These are phyloP conservation scores for Hepsetus odoe DNA, from an alignment of 2,113 vertebrate genomes.

Conservation along the genomic window DNA sequence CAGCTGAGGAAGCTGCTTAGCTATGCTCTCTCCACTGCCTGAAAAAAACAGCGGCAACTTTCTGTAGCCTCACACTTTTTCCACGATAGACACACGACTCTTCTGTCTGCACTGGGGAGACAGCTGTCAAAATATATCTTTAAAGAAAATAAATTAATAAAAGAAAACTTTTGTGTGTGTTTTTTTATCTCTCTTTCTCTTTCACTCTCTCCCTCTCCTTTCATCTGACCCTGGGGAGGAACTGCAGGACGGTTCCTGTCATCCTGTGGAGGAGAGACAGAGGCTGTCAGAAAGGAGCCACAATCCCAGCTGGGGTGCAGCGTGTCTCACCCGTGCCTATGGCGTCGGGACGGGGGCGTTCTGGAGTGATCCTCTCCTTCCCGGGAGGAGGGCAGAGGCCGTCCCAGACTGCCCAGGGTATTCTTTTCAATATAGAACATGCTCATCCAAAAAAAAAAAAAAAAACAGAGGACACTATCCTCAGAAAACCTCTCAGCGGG, in stretches of 20 bases:
- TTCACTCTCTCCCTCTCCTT: slow-evolving; percentile 40
- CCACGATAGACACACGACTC: slow-evolving; percentile 32
- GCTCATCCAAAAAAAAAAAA: background rate
- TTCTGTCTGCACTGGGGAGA: slow-evolving; percentile 38
- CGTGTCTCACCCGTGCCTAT: slow-evolving; percentile 27
- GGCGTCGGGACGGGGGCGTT: slow-evolving; percentile 9
- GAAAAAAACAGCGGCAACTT: slow-evolving; percentile 4
- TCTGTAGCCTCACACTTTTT: slow-evolving; percentile 32
- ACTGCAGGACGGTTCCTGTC: slow-evolving; percentile 61
- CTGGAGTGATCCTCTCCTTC: slow-evolving; percentile 40
- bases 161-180: slow-evolving; percentile 47
- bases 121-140: slow-evolving; percentile 54
- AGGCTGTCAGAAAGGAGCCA: slow-evolving; percentile 68
- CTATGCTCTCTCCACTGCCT: slow-evolving; percentile 21
- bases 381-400: background rate
- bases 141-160: slow-evolving; percentile 48
- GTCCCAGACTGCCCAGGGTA: background rate
- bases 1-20: slow-evolving; percentile 21
- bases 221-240: slow-evolving; percentile 60
- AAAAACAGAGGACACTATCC: background rate
- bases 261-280: slow-evolving; percentile 57
- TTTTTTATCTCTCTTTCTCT: slow-evolving; percentile 25
- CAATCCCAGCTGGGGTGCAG: slow-evolving; percentile 51
- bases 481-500: slow-evolving; percentile 2
- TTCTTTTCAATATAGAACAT: background rate